These are phyloP conservation scores for Euphysa ruthae DNA, from an alignment of 30 jellyfish, hydroid and myxozoan species.

Conservation along the genomic window DNA sequence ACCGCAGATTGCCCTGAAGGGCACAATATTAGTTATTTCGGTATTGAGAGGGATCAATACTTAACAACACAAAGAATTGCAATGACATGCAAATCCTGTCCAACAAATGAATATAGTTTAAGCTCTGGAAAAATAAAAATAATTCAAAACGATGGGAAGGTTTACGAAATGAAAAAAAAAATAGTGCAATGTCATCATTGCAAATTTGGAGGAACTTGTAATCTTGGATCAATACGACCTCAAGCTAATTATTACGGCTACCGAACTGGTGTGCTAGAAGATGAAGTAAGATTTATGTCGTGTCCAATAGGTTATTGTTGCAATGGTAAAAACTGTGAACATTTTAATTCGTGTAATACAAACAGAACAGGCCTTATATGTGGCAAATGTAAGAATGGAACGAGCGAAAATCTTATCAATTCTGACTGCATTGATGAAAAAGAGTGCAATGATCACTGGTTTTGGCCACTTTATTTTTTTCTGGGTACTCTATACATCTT, in stretches of 20 bases:
- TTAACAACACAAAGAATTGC: slow-evolving; percentile 49
- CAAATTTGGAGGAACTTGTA: slow-evolving; percentile 84
- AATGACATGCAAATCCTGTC: slow-evolving; percentile 73
- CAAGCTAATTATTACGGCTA: slow-evolving; percentile 77
- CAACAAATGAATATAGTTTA: slow-evolving; percentile 59
- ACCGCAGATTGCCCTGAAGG: slow-evolving; percentile 81
- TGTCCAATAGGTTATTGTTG: slow-evolving; percentile 92
- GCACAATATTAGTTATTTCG: slow-evolving; percentile 62
- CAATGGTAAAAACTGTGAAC: slow-evolving; percentile 47
- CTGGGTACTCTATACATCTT: slow-evolving; percentile 47
- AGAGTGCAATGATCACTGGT: slow-evolving; percentile 71
- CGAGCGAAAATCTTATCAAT: slow-evolving; percentile 63
- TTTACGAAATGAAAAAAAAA: background rate
- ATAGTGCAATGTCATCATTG: slow-evolving; percentile 59
- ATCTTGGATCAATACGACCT: slow-evolving; percentile 58
- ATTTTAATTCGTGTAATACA: slow-evolving; percentile 59
- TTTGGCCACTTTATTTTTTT: slow-evolving; percentile 67
- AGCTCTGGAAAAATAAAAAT: slow-evolving; percentile 52
- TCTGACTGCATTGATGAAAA: slow-evolving; percentile 46
- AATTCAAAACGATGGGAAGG: slow-evolving; percentile 17
- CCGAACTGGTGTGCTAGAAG: slow-evolving; percentile 19
- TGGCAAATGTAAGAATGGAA: slow-evolving; percentile 69
- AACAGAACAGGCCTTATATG: slow-evolving; percentile 54
- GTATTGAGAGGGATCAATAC: slow-evolving; percentile 45
- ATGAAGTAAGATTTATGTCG: slow-evolving; percentile 56